These are phyloP conservation scores for Ornithoptera priamus DNA, from an alignment of 2,888 invertebrate genomes.

Conservation along the genomic window DNA sequence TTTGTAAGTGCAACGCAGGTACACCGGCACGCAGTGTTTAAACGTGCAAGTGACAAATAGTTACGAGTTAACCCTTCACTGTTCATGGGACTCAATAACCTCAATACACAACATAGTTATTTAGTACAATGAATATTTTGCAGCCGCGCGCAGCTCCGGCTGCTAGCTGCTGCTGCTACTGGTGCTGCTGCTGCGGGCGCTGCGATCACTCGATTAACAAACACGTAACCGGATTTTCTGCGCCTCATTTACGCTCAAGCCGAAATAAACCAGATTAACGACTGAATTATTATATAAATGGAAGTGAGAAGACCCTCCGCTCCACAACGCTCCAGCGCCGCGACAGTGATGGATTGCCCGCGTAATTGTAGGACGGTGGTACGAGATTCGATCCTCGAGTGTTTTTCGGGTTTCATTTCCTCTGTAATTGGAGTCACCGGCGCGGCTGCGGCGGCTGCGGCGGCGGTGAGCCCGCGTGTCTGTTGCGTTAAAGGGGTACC, in stretches of 20 bases:
- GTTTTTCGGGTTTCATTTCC: conserved; percentile 22
- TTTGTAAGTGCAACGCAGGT: no score
- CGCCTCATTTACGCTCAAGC: neutral
- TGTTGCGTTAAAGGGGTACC: no score
- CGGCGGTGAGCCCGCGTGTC: no score
- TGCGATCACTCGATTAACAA: neutral
- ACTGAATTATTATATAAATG: conserved; percentile 23
- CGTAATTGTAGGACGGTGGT: conserved; percentile 6
- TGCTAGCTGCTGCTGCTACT: no score
- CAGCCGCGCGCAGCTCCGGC: no score
- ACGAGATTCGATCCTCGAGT: conserved; percentile 17
- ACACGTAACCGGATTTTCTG: neutral
- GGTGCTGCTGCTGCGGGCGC: neutral
- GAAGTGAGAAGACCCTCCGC: neutral
- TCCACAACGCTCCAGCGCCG: neutral
- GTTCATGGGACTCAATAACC: no score
- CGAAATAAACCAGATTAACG: conserved; percentile 19
- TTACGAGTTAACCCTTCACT: no score
- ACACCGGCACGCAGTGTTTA: no score
- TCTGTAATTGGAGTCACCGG: conserved; percentile 4
- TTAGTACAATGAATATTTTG: no score
- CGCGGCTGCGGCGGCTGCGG: neutral
- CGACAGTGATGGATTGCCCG: conserved; percentile 21
- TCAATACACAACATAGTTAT: no score
- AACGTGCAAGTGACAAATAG: no score